Percentiles rank a stretch among this genome's conserved stretches.
These are phyloP conservation scores for Meteorus sp. DNA, from an alignment of 1,140 invertebrate genomes.

Conservation along the genomic window DNA sequence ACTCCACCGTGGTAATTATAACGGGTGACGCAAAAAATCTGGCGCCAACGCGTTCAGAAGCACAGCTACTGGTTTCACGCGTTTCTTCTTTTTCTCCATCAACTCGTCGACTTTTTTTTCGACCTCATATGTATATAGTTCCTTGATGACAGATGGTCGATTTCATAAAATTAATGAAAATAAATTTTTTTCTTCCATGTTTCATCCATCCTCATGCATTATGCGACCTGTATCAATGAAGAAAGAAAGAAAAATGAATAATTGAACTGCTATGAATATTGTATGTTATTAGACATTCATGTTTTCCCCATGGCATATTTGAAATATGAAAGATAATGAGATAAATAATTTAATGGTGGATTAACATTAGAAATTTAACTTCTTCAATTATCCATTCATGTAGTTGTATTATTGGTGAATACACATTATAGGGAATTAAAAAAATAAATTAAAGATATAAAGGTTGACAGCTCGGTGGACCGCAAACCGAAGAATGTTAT, in stretches of 20 bases:
- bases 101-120: neutral
- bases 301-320: too few relatives aligned
- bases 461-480: constrained; percentile 3
- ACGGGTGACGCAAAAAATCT: constrained; percentile 37
- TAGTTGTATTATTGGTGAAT: neutral
- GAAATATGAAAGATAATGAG: too few relatives aligned
- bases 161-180: constrained; percentile 13
- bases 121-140: neutral
- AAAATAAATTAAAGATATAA: too few relatives aligned
- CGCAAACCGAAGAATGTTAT: constrained; percentile 16
- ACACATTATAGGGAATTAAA: neutral
- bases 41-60: constrained; percentile 30
- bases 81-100: constrained; percentile 1
- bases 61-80: constrained; percentile 29
- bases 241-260: too few relatives aligned
- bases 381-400: constrained; percentile 17
- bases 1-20: constrained; percentile 40
- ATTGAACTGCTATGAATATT: too few relatives aligned
- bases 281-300: too few relatives aligned
- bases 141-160: constrained; percentile 4
- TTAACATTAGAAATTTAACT: neutral
- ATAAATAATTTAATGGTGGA: constrained; percentile 11
- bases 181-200: neutral
- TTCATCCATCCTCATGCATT: neutral
- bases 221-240: neutral